Base-by-base conservation (phyloP, 2,888 invertebrate genomes). In the Acanthosepion pharaonis region DNA sequence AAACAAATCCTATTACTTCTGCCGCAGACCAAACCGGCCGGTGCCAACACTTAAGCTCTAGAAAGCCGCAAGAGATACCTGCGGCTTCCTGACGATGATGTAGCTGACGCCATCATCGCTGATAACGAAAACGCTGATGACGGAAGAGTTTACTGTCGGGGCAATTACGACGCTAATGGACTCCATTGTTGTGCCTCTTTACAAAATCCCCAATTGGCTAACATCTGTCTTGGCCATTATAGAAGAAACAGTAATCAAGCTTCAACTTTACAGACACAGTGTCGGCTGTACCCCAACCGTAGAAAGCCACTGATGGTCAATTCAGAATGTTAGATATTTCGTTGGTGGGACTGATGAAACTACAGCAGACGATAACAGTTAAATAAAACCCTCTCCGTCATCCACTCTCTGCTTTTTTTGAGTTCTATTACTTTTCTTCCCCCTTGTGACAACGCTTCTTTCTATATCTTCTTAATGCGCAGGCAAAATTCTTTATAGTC, bases 161-260 rank as follows among this genome's bases (percentile, higher is more conserved):
- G n/a, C 78, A 78, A 78, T 78, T 78, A 78, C 78, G 78, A n/a
- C n/a, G 78, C 78, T 78, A 78, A 78, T 78, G 78, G 78, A 78
- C 78, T 78, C 78, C 78, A 78, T 78, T 78, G 78, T 78, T 78
- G n/a, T 33, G 78, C 1, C 78, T 78, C 78, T 78, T 78, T 33
- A 33, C 78, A 18, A 78, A 78, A 78, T 78, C 33, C 78, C 78
- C n/a, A 78, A 78, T 78, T 78, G 78, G n/a, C 78, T 78, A 78
- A 78, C 78, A 78, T 78, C 78, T 78, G 78, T n/a, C n/a, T 78
- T 33, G 78, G 78, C 78, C 15, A 78, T 78, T 78, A 78, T 33
- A 33, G 78, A n/a, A 78, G 78, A 33, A 78, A n/a, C 78, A 33
- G 78, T 78, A 78, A 78, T 78, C 78, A 78, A n/a, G n/a, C n/a